A percentile compares a stretch with the other conserved stretches of the same genome.
Evolutionary conservation across 2,113 vertebrate species (phyloP).

Genomic region (Fulmarus glacialis): DNA sequence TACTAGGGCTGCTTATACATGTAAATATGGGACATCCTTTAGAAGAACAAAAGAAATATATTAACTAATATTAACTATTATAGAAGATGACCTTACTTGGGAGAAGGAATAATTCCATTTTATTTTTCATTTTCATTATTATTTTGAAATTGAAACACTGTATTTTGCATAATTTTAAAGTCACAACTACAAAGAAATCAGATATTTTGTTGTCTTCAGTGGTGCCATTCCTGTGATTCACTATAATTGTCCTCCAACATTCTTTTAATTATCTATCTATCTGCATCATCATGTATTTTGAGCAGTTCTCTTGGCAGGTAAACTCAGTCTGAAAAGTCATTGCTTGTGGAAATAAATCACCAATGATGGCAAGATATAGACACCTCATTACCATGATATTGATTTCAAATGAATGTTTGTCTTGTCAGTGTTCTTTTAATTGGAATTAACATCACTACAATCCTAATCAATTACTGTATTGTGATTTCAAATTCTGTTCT

Average conservation of each 20-base stretch:
- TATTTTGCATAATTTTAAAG: background rate
- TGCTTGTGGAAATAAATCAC: constrained; percentile 36
- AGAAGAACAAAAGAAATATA: background rate
- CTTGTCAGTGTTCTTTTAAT: constrained; percentile 40
- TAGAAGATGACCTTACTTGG: background rate
- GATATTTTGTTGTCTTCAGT: background rate
- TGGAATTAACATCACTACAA: constrained; percentile 25
- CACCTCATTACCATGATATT: background rate
- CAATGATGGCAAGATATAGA: background rate
- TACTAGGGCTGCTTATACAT: background rate
- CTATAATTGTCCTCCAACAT: background rate
- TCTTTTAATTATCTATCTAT: background rate
- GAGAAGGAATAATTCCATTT: background rate
- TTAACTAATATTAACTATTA: background rate
- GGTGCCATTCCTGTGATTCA: background rate
- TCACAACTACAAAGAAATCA: background rate
- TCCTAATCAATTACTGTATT: constrained; percentile 16
- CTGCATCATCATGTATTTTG: constrained; percentile 10
- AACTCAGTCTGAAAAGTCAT: background rate
- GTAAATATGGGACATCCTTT: background rate
- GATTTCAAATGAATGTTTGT: constrained; percentile 39
- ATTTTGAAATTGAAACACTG: background rate
- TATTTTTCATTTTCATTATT: background rate
- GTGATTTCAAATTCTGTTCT: constrained; percentile 20
- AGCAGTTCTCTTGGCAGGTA: background rate